These are phyloP conservation scores for Meloidogyne floridensis DNA, from an alignment of 1,140 invertebrate genomes.

Conservation along the genomic window DNA sequence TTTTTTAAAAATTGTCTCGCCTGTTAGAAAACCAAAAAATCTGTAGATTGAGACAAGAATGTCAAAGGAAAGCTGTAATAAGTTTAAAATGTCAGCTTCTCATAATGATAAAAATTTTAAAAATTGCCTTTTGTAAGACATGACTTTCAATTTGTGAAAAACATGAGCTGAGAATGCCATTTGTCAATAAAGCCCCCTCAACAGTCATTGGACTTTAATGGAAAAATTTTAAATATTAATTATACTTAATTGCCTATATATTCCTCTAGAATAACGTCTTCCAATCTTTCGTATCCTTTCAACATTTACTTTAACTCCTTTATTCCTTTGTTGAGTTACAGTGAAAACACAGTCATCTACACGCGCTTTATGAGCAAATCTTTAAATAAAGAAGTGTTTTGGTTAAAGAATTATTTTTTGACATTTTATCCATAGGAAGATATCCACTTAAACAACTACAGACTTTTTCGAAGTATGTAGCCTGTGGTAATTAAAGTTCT, in stretches of 20 bases:
- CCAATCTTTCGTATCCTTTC: slow-evolving; percentile 52
- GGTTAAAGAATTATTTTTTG: neutral
- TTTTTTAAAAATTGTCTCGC: slow-evolving; percentile 14
- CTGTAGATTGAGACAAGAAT: slow-evolving; percentile 45
- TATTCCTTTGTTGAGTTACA: slow-evolving; percentile 26
- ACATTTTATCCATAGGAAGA: no score
- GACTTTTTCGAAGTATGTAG: no score
- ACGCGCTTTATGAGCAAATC: slow-evolving; percentile 51
- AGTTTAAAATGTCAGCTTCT: slow-evolving; percentile 66
- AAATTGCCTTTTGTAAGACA: neutral
- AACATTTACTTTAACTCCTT: slow-evolving; percentile 31
- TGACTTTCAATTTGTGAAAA: slow-evolving; percentile 85
- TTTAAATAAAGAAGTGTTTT: slow-evolving; percentile 1
- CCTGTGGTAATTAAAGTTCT: no score
- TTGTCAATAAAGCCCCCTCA: slow-evolving; percentile 83
- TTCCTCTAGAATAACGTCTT: slow-evolving; percentile 70
- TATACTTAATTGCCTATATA: slow-evolving; percentile 64
- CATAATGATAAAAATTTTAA: neutral
- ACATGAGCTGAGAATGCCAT: slow-evolving; percentile 87
- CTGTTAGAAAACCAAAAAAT: slow-evolving; percentile 48
- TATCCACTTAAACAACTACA: no score
- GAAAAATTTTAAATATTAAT: neutral
- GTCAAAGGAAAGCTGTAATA: slow-evolving; percentile 67
- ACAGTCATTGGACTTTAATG: slow-evolving; percentile 82
- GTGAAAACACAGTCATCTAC: slow-evolving; percentile 51